Base-by-base conservation (phyloP, 2,113 vertebrate genomes). In the Actinemys pallida region DNA sequence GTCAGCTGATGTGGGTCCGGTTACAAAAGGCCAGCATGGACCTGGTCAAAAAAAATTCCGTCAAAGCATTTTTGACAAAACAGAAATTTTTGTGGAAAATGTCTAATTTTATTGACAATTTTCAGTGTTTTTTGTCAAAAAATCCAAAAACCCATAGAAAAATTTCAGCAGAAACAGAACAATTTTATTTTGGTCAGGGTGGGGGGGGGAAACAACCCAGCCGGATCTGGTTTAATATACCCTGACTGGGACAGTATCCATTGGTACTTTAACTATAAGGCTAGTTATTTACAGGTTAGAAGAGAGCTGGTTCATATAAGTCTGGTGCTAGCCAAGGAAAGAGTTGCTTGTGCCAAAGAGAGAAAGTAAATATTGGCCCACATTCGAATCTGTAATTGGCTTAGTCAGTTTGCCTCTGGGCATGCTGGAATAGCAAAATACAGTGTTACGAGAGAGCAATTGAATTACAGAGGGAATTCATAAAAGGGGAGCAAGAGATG, bases 391-490 rank as follows among this genome's bases (percentile, higher is more conserved):
- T 85, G n/a, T 87, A 93, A 78, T 83, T 89, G 75, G 84, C 50
- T 90, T 90, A 90, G 84, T 62, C 54, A 45, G 25, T 78, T 42
- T 95, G 80, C 65, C 62, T 94, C 88, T 85, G 42, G 86, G 87
- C 65, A 56, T 85, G 76, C 57, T 93, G 53, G 75, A 90, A 81
- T 57, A 93, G 81, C 75, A 96, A 31, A 93, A 89, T 75, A 16
- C 75, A 65, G 29, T 49, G 42, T 49, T 45, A 87, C 57, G 82
- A 87, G 75, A 75, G 47, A 93, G 45, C 42, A 76, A 49, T 17
- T 59, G 84, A 81, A 89, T 7, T 75, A 80, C n/a, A 31, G 57
- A 83, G 84, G 31, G 76, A 82, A 89, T 75, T 57, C 52, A 49
- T 85, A 87, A 83, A 25, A 80, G 81, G 65, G 89, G 84, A 65